phyloP scores from a whole-genome alignment of 2,797 vertebrate species.

The Amazonetta brasiliensis region DNA sequence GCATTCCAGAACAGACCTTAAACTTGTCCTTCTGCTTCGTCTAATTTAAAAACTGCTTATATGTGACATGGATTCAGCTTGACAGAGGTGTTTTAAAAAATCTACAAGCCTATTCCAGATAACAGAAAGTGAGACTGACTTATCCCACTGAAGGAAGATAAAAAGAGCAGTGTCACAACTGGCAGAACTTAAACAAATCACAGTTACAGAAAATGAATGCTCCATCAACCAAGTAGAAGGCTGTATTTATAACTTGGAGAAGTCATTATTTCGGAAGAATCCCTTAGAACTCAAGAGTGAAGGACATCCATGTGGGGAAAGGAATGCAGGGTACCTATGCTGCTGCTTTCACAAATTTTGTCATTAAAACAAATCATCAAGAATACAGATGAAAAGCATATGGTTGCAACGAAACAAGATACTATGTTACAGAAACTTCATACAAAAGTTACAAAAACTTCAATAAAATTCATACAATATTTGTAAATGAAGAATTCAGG shows the following conservation, averaged over 20 bases:
- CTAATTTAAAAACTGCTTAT: neutral
- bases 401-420: neutral
- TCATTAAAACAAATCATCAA: neutral
- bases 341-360: neutral
- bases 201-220: neutral
- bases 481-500: neutral
- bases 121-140: constrained; percentile 1
- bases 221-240: neutral
- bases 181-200: neutral
- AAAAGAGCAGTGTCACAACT: neutral
- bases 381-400: neutral
- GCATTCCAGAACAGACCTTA: neutral
- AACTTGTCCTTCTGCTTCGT: neutral
- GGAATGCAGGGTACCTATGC: neutral
- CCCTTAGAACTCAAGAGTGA: neutral
- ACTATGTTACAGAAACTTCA: neutral
- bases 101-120: constrained; percentile 1
- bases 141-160: constrained; percentile 6
- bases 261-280: neutral
- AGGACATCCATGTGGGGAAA: neutral
- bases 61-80: neutral
- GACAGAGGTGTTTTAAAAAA: constrained; percentile 47
- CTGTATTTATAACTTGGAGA: neutral
- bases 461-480: neutral
- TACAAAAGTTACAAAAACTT: no score